These are phyloP conservation scores for Halcyon malimbica DNA, from an alignment of 2,113 vertebrate species.

Conservation along the genomic window DNA sequence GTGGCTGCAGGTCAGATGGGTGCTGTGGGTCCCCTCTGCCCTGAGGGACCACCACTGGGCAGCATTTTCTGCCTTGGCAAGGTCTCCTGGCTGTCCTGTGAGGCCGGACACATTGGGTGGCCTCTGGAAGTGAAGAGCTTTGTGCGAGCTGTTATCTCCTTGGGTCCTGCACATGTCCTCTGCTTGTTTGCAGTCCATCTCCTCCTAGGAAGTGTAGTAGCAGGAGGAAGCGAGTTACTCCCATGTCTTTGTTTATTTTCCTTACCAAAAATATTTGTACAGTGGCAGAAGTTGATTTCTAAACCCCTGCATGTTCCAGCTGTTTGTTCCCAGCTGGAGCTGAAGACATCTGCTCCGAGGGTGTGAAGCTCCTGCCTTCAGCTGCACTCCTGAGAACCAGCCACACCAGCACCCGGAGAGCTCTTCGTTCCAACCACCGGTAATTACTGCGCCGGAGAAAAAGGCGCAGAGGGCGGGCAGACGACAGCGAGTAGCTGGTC, in stretches of 20 bases:
- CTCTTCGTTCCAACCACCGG: fast-evolving
- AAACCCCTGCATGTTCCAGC: conserved; percentile 7
- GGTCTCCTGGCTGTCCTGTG: background rate
- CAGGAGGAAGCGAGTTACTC: background rate
- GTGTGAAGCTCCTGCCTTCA: background rate
- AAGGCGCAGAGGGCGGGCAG: fast-evolving
- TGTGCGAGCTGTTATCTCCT: fast-evolving
- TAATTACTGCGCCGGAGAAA: fast-evolving
- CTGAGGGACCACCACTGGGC: fast-evolving
- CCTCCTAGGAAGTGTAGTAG: background rate
- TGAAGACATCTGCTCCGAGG: background rate
- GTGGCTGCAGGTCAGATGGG: fast-evolving
- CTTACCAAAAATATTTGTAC: background rate
- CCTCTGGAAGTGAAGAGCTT: background rate
- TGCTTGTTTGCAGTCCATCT: background rate
- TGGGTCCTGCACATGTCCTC: background rate
- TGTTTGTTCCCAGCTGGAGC: conserved; percentile 21
- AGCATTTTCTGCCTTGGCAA: background rate
- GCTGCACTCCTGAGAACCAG: background rate
- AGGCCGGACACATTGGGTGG: background rate
- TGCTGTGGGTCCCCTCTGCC: background rate
- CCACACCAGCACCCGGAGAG: fast-evolving
- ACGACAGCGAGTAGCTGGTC: fast-evolving
- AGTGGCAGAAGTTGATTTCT: background rate
- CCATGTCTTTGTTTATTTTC: conserved; percentile 20